Evolutionary conservation across 1,140 invertebrate genomes (phyloP), one percentile per base, ranked within the genome.

Genomic region (Diorhabda elongata): DNA sequence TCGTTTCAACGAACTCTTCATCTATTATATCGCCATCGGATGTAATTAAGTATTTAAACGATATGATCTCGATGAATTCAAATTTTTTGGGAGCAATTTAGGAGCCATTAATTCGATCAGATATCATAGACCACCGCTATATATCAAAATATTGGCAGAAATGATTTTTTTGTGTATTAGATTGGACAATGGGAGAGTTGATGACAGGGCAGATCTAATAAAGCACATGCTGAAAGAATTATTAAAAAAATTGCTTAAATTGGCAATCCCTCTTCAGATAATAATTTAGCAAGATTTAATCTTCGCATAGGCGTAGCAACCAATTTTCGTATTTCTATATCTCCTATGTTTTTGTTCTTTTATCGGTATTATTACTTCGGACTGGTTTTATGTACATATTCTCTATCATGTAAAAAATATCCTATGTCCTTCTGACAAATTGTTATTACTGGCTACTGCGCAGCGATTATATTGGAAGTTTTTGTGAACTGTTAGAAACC

Each of bases 41-140:
- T 63, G 67, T 69, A 69, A 69, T 69, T 69, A 69, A 69, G 61
- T 60, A 67, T 60, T 67, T 67, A 67, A 64, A 69, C 61, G 67
- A 69, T 69, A 69, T 58, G 56, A 69, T 69, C 67, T 69, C 43
- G 44, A 64, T 64, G 41, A 43, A 69, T 64, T 69, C 59, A 58
- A 63, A 59, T 64, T 69, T 68, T 69, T 64, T 59, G 11, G 41
- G 59, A 61, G 60, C 52, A 69, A 63, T 69, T 69, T 42, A 58
- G 52, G 56, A 60, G 56, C 61, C 60, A 26, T 67, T 67, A 65
- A 44, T 67, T 45, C 44, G 9, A 69, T 64, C 61, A 42, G 67
- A 69, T 69, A 69, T 59, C 45, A 47, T 64, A 59, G 67, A 69
- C 58, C 67, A 69, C 67, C 62, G 26, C 58, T 9, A 6, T 60